Evolutionary conservation across 2,888 invertebrate genomes (phyloP).

Genomic region (Ceramica pisi): DNA sequence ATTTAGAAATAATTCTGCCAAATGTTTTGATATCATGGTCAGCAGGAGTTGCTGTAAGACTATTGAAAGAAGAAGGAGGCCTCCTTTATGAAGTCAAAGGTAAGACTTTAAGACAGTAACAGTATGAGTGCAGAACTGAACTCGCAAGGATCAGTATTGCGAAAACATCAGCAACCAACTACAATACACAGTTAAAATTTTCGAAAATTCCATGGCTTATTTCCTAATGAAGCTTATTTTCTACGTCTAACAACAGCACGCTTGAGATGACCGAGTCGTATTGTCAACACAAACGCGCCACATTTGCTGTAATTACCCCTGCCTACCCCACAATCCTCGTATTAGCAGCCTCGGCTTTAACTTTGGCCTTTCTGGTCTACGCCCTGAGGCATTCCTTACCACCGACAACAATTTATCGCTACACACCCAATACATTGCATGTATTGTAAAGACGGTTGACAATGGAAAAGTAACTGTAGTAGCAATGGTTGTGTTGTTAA

Average conservation of each 20-base stretch:
- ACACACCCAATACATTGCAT: slow-evolving; percentile 67
- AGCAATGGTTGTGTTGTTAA: slow-evolving; percentile 68
- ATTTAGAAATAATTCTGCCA: background rate
- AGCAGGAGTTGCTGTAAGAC: background rate
- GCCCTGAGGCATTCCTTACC: slow-evolving; percentile 66
- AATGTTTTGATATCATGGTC: background rate
- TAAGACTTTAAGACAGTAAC: too few relatives aligned
- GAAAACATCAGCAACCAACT: background rate
- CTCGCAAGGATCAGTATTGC: background rate
- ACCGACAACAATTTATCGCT: slow-evolving; percentile 22
- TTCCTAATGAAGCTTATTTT: slow-evolving; percentile 42
- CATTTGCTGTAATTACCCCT: slow-evolving; percentile 88
- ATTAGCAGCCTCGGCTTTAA: slow-evolving; percentile 82
- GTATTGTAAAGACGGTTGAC: background rate
- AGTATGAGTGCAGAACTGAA: background rate
- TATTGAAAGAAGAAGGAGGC: background rate
- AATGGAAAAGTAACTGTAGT: slow-evolving; percentile 5
- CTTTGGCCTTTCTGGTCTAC: slow-evolving; percentile 70
- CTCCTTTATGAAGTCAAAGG: background rate
- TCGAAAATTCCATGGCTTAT: background rate
- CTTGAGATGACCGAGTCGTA: slow-evolving; percentile 65
- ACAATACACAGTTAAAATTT: background rate
- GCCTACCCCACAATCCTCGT: slow-evolving; percentile 83
- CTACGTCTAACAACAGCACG: slow-evolving; percentile 27
- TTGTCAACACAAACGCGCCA: slow-evolving; percentile 83